Base-by-base conservation (phyloP, 2,888 invertebrate species). In the Nymphalis c-album region DNA sequence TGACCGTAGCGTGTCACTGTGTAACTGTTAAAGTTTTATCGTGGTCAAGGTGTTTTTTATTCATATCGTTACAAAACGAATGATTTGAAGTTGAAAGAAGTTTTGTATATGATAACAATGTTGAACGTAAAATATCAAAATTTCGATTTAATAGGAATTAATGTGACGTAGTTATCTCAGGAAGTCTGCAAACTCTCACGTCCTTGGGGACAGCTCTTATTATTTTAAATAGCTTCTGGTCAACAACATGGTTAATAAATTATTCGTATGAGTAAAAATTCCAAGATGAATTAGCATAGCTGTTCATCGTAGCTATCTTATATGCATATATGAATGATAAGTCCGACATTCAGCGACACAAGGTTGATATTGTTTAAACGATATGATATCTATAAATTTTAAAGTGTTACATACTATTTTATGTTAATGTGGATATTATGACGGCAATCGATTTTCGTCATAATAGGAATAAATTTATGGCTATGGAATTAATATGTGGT, bases 31-130 rank as follows among this genome's bases (percentile, higher is more conserved):
- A 67, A 76, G 78, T 74, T 74, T 76, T 71, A 73, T 77, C 70
- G 78, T 74, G 81, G 84, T 87, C 87, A 88, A 88, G 88, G 90
- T 70, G 73, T 59, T 57, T 67, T 58, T 68, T 53, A 22, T 68
- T 60, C 18, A 35, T 51, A 60, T 20, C 18, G n/a, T 53, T 50
- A 60, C 51, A 17, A 13, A 40, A 55, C 53, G 53, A 55, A n/a
- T 55, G 53, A 55, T 17, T 55, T 31, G n/a, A 31, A 17, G 7
- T 7, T 31, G 26, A 55, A 50, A 50, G 20, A 20, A 18, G 48
- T 18, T 50, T 47, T 20, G 7, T 50, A 5, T 50, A 3, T 48
- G 0, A 18, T 48, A 48, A 18, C 18, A 48, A 20, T n/a, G 10
- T 8, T 48, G 35, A 48, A n/a, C 18, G 48, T 18, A 50, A 4